Conservation (phyloP, 2,888 invertebrate genomes). For the Ectemnius continuus region DNA sequence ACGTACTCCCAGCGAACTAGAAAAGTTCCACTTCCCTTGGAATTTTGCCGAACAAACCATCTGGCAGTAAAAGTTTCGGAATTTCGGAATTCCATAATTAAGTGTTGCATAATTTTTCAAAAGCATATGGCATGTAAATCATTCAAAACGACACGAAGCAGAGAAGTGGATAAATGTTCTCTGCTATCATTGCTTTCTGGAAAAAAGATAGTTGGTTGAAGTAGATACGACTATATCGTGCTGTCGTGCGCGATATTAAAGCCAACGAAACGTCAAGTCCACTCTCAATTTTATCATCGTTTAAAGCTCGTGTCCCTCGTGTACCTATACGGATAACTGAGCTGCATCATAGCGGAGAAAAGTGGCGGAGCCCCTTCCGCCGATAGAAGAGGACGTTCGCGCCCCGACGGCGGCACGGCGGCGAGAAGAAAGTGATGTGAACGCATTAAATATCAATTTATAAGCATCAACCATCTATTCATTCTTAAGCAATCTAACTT, state of each 20-base stretch:
- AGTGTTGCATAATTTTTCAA: too few species aligned
- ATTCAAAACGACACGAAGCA: too few species aligned
- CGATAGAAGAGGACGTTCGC: constrained; percentile 39
- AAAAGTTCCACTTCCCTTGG: neutral
- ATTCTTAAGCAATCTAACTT: constrained; percentile 17
- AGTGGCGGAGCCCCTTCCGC: constrained; percentile 13
- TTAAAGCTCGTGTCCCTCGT: constrained; percentile 19
- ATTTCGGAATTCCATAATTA: too few species aligned
- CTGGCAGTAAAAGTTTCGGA: too few species aligned
- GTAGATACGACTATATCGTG: constrained; percentile 36
- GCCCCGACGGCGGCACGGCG: constrained; percentile 6
- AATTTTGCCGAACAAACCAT: too few species aligned
- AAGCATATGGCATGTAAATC: too few species aligned
- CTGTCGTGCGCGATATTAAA: constrained; percentile 37
- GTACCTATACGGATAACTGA: neutral
- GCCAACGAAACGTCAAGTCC: constrained; percentile 32
- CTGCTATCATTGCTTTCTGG: too few species aligned
- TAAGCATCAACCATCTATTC: constrained; percentile 6
- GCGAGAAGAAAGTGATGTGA: constrained; percentile 15
- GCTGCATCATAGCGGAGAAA: constrained; percentile 4
- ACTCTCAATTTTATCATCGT: constrained; percentile 35
- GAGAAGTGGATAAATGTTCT: too few species aligned
- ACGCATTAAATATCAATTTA: constrained; percentile 39
- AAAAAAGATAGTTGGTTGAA: too few species aligned
- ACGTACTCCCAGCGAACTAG: constrained; percentile 12